Evolutionary conservation across 2,113 vertebrate genomes (phyloP), one percentile per base, ranked within the genome.

Genomic region (Tiliqua scincoides): DNA sequence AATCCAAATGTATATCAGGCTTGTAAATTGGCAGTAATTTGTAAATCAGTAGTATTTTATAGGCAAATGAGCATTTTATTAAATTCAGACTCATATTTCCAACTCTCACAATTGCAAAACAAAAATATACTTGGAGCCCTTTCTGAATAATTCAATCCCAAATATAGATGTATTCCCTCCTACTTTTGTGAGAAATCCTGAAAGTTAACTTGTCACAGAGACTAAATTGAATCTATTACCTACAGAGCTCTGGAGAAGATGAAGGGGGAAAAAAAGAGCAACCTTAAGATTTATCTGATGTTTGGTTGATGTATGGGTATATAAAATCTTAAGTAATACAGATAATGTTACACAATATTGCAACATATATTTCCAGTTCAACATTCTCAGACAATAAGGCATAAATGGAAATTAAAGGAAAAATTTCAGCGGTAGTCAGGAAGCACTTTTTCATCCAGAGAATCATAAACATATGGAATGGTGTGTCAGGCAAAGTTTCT

Each of bases 321-420:
- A 96, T 96, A 96, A 97, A 96, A 96, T 96, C 96, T 96, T 96
- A 97, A 96, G 96, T 96, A 97, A 97, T 95, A 96, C 95, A 96
- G 96, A 97, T 97, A 97, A 97, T 96, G 96, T 96, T 96, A 96
- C 88, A 94, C 93, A 96, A 96, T 97, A 97, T 96, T 96, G 95
- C 95, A 97, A 96, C 96, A 97, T 96, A 97, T 97, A 97, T 97
- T 97, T 96, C 95, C 96, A 91, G 93, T 92, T 86, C 95, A 96
- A 96, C 92, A 92, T 96, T 96, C 93, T 95, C 96, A 97, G 94
- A 97, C 95, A 97, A 96, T 97, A 97, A 96, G 96, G 95, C 94
- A 97, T 96, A 96, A 96, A 95, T 96, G 96, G 95, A 96, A 97
- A 97, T 97, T 96, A 97, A 96, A 95, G 94, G 92, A 93, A 94